phyloP scores from a whole-genome alignment of 2,888 invertebrate genomes.

The Meandrusa payeni region DNA sequence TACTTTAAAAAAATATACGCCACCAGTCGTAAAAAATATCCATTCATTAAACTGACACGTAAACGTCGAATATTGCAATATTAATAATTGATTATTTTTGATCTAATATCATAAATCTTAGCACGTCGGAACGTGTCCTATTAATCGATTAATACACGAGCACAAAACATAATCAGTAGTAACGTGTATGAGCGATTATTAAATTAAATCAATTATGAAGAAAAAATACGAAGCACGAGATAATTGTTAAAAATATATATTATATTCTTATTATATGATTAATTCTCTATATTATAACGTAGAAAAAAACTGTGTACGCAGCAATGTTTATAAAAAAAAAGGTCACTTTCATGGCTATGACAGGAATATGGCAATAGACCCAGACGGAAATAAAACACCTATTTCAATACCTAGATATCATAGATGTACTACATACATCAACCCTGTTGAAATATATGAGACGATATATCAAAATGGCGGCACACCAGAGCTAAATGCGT shows the following conservation, averaged over 20 bases:
- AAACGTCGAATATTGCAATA: background rate
- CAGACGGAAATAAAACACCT: too few species aligned
- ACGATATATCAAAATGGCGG: constrained; percentile 15
- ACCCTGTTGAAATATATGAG: constrained; percentile 9
- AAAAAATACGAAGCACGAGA: background rate
- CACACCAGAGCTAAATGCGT: constrained; percentile 15
- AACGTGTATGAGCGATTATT: background rate
- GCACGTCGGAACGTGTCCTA: constrained; percentile 1
- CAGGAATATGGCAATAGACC: too few species aligned
- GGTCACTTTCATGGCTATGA: too few species aligned
- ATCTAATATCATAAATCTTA: constrained; percentile 9
- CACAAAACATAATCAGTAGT: background rate
- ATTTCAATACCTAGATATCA: too few species aligned
- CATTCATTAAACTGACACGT: constrained; percentile 8
- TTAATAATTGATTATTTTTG: constrained; percentile 9
- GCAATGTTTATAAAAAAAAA: too few species aligned
- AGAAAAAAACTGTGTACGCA: too few species aligned
- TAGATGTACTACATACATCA: too few species aligned
- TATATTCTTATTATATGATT: too few species aligned
- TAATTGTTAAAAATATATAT: too few species aligned
- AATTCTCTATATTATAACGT: too few species aligned
- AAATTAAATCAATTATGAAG: constrained; percentile 1
- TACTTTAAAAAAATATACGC: too few species aligned
- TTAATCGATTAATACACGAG: constrained; percentile 5
- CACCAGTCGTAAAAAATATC: constrained; percentile 4